Percentiles rank a stretch among this genome's conserved stretches.
These are phyloP conservation scores for Argynnis bischoffii DNA, from an alignment of 2,888 invertebrate species.

Conservation along the genomic window DNA sequence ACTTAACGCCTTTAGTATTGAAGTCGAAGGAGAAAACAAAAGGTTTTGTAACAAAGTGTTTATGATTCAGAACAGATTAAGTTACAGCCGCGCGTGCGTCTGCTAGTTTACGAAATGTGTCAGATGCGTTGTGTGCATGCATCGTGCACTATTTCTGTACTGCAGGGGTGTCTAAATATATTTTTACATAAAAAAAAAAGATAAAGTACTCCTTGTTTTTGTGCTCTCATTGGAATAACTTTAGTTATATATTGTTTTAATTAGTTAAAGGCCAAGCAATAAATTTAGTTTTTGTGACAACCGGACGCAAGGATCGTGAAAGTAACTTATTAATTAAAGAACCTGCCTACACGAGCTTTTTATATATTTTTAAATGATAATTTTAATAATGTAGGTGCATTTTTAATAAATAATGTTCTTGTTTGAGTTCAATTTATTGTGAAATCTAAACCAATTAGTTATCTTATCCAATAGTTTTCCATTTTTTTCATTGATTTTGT, in stretches of 20 bases:
- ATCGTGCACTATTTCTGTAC: constrained; percentile 68
- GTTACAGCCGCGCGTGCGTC: constrained; percentile 38
- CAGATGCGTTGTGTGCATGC: constrained; percentile 44
- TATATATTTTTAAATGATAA: too few relatives aligned
- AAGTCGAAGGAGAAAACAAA: constrained; percentile 18
- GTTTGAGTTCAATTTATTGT: too few relatives aligned
- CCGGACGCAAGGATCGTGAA: too few relatives aligned
- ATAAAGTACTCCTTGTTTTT: neutral
- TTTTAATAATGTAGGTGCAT: too few relatives aligned
- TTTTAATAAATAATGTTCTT: too few relatives aligned
- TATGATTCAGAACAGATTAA: constrained; percentile 35
- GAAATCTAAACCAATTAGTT: too few relatives aligned
- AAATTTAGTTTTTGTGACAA: neutral
- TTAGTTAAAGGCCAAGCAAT: neutral
- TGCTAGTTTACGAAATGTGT: constrained; percentile 42
- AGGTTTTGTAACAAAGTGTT: constrained; percentile 33
- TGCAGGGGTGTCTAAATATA: constrained; percentile 39
- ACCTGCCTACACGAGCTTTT: too few relatives aligned
- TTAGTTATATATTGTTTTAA: neutral
- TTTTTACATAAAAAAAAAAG: neutral
- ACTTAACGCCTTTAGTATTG: neutral
- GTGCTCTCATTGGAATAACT: neutral
- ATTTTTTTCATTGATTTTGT: too few relatives aligned
- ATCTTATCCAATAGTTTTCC: too few relatives aligned
- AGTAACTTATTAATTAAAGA: too few relatives aligned